Percentiles rank a stretch among this genome's conserved stretches.
Conservation (phyloP, 1,140 invertebrate species). For the silkworm (Bombyx mori) region DNA sequence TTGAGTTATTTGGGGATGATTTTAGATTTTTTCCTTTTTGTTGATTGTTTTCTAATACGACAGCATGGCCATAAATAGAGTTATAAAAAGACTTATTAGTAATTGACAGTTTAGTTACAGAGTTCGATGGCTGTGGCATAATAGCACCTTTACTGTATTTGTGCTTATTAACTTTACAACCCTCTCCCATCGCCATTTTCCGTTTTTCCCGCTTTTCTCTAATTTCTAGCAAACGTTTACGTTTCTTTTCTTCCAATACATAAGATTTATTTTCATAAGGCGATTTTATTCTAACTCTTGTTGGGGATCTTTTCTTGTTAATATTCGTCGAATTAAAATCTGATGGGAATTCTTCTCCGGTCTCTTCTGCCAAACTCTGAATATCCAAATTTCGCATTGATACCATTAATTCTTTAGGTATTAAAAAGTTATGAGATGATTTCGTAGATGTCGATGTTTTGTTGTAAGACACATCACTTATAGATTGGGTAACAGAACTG, state of each 20-base stretch:
- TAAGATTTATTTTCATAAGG: constrained; percentile 54
- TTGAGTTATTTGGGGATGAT: constrained; percentile 17
- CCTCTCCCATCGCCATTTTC: constrained; percentile 41
- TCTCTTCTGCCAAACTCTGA: constrained; percentile 41
- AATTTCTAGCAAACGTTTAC: constrained; percentile 51
- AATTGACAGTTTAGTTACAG: constrained; percentile 57
- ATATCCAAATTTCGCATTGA: constrained; percentile 37
- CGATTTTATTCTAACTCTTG: constrained; percentile 49
- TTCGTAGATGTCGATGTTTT: constrained; percentile 3
- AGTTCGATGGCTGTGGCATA: constrained; percentile 44
- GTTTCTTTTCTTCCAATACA: constrained; percentile 50
- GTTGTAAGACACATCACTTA: not conserved
- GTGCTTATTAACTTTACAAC: constrained; percentile 41
- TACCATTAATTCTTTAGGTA: constrained; percentile 27
- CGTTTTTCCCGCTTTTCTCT: constrained; percentile 46
- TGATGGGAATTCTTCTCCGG: constrained; percentile 19
- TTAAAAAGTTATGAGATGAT: constrained; percentile 11
- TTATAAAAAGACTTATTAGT: constrained; percentile 62
- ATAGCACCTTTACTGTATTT: constrained; percentile 31
- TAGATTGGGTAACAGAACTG: not conserved
- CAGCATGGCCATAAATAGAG: constrained; percentile 50
- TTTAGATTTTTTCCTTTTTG: constrained; percentile 16
- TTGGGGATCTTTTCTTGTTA: constrained; percentile 39
- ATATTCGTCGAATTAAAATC: not conserved
- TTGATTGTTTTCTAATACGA: constrained; percentile 18